These are phyloP conservation scores for Polypedilum vanderplanki DNA, from an alignment of 1,140 invertebrate species.

Conservation along the genomic window DNA sequence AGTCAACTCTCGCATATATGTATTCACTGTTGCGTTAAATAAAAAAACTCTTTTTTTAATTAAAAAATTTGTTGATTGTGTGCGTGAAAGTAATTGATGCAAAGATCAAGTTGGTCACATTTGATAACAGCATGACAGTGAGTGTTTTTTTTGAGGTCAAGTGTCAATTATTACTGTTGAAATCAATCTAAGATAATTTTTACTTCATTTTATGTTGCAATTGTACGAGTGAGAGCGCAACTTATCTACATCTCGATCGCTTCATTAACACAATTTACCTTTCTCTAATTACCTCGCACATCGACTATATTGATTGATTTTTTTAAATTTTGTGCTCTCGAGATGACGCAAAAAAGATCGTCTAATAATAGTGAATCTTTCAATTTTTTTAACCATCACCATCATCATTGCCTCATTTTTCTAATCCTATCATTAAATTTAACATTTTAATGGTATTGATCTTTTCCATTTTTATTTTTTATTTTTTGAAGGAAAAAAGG, in stretches of 20 bases:
- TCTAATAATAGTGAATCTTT: no score
- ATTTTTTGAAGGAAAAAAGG: no score
- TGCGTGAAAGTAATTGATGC: no score
- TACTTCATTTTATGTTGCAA: no score
- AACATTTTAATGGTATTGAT: conserved; percentile 24
- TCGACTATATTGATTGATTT: neutral
- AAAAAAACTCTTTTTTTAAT: conserved; percentile 6
- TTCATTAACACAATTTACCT: neutral
- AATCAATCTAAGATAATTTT: no score
- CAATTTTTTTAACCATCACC: neutral
- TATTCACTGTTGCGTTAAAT: conserved; percentile 18
- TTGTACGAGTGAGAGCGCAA: no score
- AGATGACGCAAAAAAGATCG: neutral
- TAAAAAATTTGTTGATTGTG: neutral
- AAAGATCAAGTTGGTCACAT: no score
- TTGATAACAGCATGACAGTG: no score
- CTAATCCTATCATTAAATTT: conserved; percentile 28
- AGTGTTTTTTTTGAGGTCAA: no score
- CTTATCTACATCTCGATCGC: no score
- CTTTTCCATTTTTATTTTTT: neutral
- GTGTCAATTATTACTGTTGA: no score
- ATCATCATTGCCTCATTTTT: conserved; percentile 4
- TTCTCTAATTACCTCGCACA: conserved; percentile 1
- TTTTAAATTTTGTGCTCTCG: neutral
- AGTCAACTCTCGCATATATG: neutral